Conservation (phyloP, 1,140 invertebrate genomes). For the Liolophura sinensis region DNA sequence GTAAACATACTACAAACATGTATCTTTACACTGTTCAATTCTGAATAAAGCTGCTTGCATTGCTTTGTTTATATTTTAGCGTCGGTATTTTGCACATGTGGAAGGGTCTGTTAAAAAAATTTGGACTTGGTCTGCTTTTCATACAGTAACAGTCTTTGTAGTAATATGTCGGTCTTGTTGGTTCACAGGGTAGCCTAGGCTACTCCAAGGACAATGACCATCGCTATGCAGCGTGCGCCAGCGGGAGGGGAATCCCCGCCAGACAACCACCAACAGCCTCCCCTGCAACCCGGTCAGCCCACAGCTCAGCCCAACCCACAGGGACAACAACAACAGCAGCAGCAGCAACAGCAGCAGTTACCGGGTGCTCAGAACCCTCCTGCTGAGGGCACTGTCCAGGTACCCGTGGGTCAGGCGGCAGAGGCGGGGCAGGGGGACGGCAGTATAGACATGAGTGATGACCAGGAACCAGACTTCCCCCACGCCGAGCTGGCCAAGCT, state of each 20-base stretch:
- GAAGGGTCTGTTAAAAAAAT: too few species aligned
- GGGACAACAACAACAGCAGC: conserved; percentile 5
- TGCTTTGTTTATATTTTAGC: too few species aligned
- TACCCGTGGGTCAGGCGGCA: conserved; percentile 12
- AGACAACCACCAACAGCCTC: conserved; percentile 34
- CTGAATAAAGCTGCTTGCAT: too few species aligned
- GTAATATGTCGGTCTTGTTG: not conserved
- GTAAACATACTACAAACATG: too few species aligned
- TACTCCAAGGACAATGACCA: conserved; percentile 49
- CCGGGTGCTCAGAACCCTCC: conserved; percentile 7
- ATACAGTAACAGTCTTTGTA: too few species aligned
- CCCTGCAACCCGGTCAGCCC: not conserved
- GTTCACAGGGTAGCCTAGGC: not conserved
- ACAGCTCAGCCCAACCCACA: conserved; percentile 7
- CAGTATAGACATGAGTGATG: conserved; percentile 29
- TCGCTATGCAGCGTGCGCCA: conserved; percentile 55
- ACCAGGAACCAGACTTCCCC: conserved; percentile 78
- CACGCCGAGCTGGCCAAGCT: conserved; percentile 80
- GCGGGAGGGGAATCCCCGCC: conserved; percentile 54
- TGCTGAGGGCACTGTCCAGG: conserved; percentile 6
- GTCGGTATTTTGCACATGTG: too few species aligned
- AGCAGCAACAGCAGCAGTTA: conserved; percentile 1
- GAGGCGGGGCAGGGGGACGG: conserved; percentile 40
- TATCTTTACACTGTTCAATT: too few species aligned
- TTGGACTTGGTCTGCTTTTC: too few species aligned